phyloP scores from a whole-genome alignment of 1,140 invertebrate species.

The Bombyx mori region DNA sequence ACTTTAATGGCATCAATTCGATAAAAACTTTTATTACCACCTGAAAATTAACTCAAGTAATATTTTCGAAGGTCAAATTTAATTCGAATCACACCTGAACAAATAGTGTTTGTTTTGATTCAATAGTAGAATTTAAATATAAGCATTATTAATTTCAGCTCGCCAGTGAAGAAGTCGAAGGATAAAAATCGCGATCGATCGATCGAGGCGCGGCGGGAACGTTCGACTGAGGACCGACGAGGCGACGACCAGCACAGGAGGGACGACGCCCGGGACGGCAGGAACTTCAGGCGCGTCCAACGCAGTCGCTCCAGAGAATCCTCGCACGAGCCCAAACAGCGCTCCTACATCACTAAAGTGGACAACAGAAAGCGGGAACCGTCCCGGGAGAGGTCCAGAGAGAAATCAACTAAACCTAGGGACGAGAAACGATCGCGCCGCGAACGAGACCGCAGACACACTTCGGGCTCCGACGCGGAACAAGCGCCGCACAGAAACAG shows the following conservation, averaged over 20 bases:
- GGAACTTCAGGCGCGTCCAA: conserved; percentile 26
- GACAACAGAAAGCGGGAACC: conserved; percentile 41
- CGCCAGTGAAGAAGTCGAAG: conserved; percentile 44
- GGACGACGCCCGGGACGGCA: conserved; percentile 30
- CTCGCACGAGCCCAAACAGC: conserved; percentile 36
- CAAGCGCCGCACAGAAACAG: conserved; percentile 20
- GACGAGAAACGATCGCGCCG: conserved; percentile 26
- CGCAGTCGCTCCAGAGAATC: conserved; percentile 27
- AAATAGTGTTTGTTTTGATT: too few relatives aligned
- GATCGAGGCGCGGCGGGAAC: conserved; percentile 26
- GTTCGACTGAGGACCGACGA: conserved; percentile 24
- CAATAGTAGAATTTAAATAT: too few relatives aligned
- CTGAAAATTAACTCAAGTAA: too few relatives aligned
- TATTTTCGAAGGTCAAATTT: too few relatives aligned
- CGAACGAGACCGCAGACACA: conserved; percentile 16
- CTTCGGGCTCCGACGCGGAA: conserved; percentile 31
- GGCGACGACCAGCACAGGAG: conserved; percentile 31
- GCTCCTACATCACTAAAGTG: conserved; percentile 47
- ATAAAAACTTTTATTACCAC: too few relatives aligned
- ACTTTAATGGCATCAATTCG: too few relatives aligned
- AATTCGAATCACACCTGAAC: too few relatives aligned
- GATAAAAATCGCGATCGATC: conserved; percentile 34
- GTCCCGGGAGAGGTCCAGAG: conserved; percentile 23
- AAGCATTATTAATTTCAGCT: conserved; percentile 24
- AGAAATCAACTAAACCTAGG: conserved; percentile 11